Conservation (phyloP, 1,140 invertebrate genomes). For the Philaenus spumarius region DNA sequence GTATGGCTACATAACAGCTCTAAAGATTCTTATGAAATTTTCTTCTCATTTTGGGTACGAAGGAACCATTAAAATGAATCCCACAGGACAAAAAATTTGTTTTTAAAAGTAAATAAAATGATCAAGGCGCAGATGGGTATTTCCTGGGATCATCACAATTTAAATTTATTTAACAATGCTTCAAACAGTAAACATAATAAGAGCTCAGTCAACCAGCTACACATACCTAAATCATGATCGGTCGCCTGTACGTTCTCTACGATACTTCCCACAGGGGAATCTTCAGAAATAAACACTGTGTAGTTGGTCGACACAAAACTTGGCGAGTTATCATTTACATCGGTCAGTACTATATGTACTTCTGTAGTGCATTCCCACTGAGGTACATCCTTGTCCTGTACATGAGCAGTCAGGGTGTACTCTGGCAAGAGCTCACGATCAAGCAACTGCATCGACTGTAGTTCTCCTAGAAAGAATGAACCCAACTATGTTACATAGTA, state of each 20-base stretch:
- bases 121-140: no score
- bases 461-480: slow-evolving; percentile 57
- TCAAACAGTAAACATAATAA: no score
- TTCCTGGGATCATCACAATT: no score
- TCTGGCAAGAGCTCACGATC: slow-evolving; percentile 67
- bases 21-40: no score
- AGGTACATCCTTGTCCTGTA: slow-evolving; percentile 69
- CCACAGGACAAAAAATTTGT: no score
- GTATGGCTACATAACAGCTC: no score
- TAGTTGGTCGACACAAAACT: slow-evolving; percentile 70
- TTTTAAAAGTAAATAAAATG: no score
- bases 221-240: slow-evolving; percentile 68
- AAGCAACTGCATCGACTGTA: slow-evolving; percentile 62
- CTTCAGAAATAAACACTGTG: slow-evolving; percentile 75
- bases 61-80: no score
- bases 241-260: slow-evolving; percentile 77
- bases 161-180: no score
- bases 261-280: slow-evolving; percentile 73
- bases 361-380: slow-evolving; percentile 75
- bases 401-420: slow-evolving; percentile 68
- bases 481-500: no score
- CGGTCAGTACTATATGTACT: slow-evolving; percentile 62
- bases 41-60: no score
- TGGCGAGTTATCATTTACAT: slow-evolving; percentile 84
- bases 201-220: neutral